phyloP scores from a whole-genome alignment of 2,113 vertebrate genomes.

The Onychostruthus taczanowskii region DNA sequence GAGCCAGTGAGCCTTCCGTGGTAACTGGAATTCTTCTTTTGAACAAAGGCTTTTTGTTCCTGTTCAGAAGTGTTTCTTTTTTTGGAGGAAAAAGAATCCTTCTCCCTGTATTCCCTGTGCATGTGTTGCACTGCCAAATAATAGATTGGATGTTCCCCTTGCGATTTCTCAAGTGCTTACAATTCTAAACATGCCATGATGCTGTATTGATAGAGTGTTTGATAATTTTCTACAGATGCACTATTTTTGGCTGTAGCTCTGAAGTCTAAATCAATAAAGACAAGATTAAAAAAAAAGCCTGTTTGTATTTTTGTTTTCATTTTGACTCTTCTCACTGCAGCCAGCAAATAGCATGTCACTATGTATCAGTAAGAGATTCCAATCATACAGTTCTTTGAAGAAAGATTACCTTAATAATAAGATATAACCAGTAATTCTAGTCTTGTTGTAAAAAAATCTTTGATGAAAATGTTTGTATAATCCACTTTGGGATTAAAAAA shows the following conservation, averaged over 20 bases:
- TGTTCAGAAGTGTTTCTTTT: neutral
- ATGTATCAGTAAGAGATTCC: slow-evolving; percentile 49
- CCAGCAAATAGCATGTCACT: slow-evolving; percentile 58
- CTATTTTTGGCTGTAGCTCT: slow-evolving; percentile 64
- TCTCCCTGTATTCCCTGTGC: neutral
- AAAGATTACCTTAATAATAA: slow-evolving; percentile 67
- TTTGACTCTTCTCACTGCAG: slow-evolving; percentile 15
- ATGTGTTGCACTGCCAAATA: neutral
- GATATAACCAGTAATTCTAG: slow-evolving; percentile 30
- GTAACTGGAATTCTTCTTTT: neutral
- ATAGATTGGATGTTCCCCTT: slow-evolving; percentile 18
- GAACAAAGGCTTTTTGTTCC: neutral
- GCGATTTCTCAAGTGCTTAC: slow-evolving; percentile 28
- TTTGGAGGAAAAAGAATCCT: neutral
- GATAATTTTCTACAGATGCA: slow-evolving; percentile 64
- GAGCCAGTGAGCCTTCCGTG: neutral
- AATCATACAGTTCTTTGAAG: slow-evolving; percentile 61
- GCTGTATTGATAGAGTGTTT: slow-evolving; percentile 37
- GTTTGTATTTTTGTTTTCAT: slow-evolving; percentile 61
- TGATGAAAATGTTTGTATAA: slow-evolving; percentile 56
- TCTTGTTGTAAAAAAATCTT: slow-evolving; percentile 16
- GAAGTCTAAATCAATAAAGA: slow-evolving; percentile 71
- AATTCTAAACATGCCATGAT: slow-evolving; percentile 25
- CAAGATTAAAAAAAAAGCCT: neutral
- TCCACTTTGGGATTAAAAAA: slow-evolving; percentile 35